phyloP scores from a whole-genome alignment of 2,113 vertebrate species.

The Clinocottus analis region DNA sequence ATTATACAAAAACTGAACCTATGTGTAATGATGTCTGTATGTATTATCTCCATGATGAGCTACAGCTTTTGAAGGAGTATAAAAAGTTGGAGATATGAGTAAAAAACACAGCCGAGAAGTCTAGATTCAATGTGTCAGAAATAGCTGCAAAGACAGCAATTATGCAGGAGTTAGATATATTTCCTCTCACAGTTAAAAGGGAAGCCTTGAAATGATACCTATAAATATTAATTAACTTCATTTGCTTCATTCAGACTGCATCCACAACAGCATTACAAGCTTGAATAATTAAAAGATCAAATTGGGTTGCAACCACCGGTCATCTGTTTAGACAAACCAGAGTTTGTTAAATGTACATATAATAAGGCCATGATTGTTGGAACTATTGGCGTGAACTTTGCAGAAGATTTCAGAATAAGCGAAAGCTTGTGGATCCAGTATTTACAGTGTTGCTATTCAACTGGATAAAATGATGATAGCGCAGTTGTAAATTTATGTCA shows the following conservation, averaged over 20 bases:
- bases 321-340: neutral
- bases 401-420: slow-evolving; percentile 7
- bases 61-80: neutral
- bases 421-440: slow-evolving; percentile 1
- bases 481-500: slow-evolving; percentile 5
- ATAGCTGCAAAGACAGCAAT: slow-evolving; percentile 10
- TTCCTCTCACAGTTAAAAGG: slow-evolving; percentile 8
- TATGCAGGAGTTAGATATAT: slow-evolving; percentile 2
- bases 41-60: neutral
- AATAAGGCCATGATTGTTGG: neutral
- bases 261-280: neutral
- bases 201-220: neutral
- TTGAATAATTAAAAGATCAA: neutral
- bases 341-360: neutral
- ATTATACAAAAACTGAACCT: neutral
- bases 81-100: too few species aligned
- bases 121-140: too few species aligned
- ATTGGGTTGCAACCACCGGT: neutral
- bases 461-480: neutral
- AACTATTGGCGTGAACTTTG: slow-evolving; percentile 9
- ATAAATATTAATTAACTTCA: neutral
- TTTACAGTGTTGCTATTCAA: slow-evolving; percentile 13
- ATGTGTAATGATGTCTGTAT: neutral
- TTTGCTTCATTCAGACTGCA: neutral
- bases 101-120: too few species aligned